Evolutionary conservation across 2,113 vertebrate species (phyloP), one percentile per base, ranked within the genome.

Genomic region (Nipponia nippon): DNA sequence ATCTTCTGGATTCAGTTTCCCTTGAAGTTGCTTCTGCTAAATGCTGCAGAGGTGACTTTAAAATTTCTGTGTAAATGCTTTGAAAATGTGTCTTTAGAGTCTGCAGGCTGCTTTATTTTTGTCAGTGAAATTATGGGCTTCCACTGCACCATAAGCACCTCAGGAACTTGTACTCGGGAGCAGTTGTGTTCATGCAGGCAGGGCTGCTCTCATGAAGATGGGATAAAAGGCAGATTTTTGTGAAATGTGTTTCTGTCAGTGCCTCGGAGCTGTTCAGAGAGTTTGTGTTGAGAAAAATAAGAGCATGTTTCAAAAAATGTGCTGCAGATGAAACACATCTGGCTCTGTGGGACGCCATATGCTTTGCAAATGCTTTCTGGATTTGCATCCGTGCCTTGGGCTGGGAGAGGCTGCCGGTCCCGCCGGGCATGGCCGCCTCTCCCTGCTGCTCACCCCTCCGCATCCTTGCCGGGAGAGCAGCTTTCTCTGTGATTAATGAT

Each of bases 351-450:
- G 19, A 34, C 67, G n/a, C 3, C 0, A 4, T 5, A 2, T 1
- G 0, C 23, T 50, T 30, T 46, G 40, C 17, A 61, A 16, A 40
- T 3, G 2, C 32, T 29, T 82, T 13, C 56, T 32, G 47, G 29
- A 7, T 72, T 59, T 7, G 1, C 0, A 0, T 21, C 34, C 2
- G 2, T 73, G n/a, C 70, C 23, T 50, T 29, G 66, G 49, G 16
- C 70, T 63, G 53, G 29, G 38, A 50, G 56, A 71, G 30, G 21
- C 62, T 42, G 53, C 22, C 21, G 16, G 25, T 88, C 22, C 29
- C 1, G 1, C 13, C 0, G 6, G 40, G 32, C 52, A 63, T 1
- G 0, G 47, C 49, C 1, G 0, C 42, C 42, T n/a, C 8, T 73
- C 53, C 49, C 26, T 3, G 2, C 40, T 79, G 49, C 67, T 46